Base-by-base conservation (phyloP, 2,888 invertebrate species). In the Dendrolimus houi region DNA sequence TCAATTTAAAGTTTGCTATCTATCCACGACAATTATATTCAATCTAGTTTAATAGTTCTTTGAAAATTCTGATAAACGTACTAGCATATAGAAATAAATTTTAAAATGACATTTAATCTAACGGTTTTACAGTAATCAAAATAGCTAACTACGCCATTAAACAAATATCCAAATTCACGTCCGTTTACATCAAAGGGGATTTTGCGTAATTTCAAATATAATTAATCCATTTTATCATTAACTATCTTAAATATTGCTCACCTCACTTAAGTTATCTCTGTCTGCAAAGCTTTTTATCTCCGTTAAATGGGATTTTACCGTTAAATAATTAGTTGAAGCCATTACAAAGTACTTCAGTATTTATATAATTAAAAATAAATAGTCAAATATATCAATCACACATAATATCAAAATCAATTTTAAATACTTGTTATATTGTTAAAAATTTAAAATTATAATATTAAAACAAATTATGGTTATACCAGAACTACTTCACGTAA, bases 241-340 rank as follows among this genome's bases (percentile, higher is more conserved):
- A 29, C 29, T 29, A 29, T 29, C 6, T 29, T 6, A 29, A 29
- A 29, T 29, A 29, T 29, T 29, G 29, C 86, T 85, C 70, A 91
- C 91, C 87, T 91, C 91, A 67, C 91, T 91, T 68, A 87, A 58
- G 40, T 87, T 87, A 69, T 91, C 91, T 70, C 83, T 88, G 68
- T 91, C 91, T 53, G 86, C 81, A 76, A 79, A 84, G 62, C 74
- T 78, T 77, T 86, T 88, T 62, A 91, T 87, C 70, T 91, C 91
- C 56, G 87, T 77, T 77, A 91, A 72, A 79, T 89, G 89, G 41
- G 87, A 85, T 83, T 91, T 91, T 58, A 86, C 81, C 55, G 79
- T 75, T 83, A 87, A 81, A 77, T 77, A 85, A 66, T 84, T 85
- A 54, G 70, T 72, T 47, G 85, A 80, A 62, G 85, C 81, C 87